Evolutionary conservation across 2,888 invertebrate species (phyloP).

Genomic region (Drosophila emarginata): DNA sequence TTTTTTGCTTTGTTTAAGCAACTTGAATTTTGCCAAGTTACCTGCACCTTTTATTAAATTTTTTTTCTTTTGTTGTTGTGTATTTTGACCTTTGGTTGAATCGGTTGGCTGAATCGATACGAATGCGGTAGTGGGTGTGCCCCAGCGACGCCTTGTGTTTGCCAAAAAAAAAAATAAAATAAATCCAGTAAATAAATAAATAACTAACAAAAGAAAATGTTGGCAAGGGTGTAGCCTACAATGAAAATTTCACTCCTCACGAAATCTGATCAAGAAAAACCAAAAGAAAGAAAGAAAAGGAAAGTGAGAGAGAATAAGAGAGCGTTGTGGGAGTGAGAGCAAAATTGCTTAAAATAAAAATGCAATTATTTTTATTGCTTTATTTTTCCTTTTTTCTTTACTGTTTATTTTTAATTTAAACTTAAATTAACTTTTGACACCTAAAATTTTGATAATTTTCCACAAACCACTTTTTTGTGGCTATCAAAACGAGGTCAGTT

Average conservation of each 20-base stretch:
- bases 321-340: neutral
- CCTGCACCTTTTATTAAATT: slow-evolving; percentile 66
- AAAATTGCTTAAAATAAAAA: neutral
- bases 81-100: slow-evolving; percentile 62
- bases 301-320: neutral
- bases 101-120: slow-evolving; percentile 53
- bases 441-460: neutral
- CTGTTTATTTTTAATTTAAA: neutral
- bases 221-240: slow-evolving; percentile 8
- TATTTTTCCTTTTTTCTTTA: neutral
- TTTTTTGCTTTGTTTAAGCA: neutral
- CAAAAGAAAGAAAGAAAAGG: neutral
- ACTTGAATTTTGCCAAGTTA: slow-evolving; percentile 1
- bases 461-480: slow-evolving; percentile 1
- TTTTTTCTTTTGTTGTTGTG: slow-evolving; percentile 36
- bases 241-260: slow-evolving; percentile 13
- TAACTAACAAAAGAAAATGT: slow-evolving; percentile 11
- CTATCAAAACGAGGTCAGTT: slow-evolving; percentile 37
- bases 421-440: slow-evolving; percentile 8
- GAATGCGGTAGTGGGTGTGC: slow-evolving; percentile 66
- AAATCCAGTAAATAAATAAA: slow-evolving; percentile 7
- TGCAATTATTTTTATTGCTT: slow-evolving; percentile 5
- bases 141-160: slow-evolving; percentile 66
- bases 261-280: slow-evolving; percentile 11
- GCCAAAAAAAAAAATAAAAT: slow-evolving; percentile 31